Evolutionary conservation across 2,888 invertebrate species (phyloP).

Genomic region (Lepidochrysops patricia): DNA sequence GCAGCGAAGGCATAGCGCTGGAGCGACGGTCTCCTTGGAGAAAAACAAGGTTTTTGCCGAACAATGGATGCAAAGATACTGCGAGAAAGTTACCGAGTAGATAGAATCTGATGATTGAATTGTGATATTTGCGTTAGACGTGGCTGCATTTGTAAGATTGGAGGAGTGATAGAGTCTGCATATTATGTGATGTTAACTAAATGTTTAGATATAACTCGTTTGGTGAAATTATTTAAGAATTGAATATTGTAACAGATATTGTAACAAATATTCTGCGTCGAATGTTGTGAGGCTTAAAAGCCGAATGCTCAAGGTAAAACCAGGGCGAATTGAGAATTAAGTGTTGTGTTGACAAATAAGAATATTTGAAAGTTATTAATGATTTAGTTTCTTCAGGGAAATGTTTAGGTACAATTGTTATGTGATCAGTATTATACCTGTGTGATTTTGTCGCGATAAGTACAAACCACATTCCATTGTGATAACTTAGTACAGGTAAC

Average conservation of each 20-base stretch:
- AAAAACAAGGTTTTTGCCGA: conserved; percentile 39
- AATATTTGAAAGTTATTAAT: not conserved
- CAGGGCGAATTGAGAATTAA: too few relatives aligned
- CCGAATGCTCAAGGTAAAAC: too few relatives aligned
- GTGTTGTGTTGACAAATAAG: too few relatives aligned
- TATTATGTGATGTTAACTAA: conserved; percentile 5
- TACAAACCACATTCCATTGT: conserved; percentile 40
- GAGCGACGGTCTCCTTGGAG: conserved; percentile 53
- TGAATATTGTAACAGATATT: too few relatives aligned
- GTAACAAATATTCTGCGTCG: too few relatives aligned
- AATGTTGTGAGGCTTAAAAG: too few relatives aligned
- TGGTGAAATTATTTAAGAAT: not conserved
- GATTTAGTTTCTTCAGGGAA: not conserved
- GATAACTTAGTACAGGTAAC: conserved; percentile 21
- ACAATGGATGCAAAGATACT: conserved; percentile 36
- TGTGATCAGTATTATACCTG: conserved; percentile 58
- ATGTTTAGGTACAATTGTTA: conserved; percentile 22
- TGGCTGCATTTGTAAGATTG: not conserved
- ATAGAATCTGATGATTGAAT: conserved; percentile 6
- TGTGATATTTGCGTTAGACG: conserved; percentile 1
- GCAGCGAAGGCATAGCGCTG: conserved; percentile 59
- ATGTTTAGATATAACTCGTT: not conserved
- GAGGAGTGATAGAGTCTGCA: conserved; percentile 7
- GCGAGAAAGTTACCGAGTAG: conserved; percentile 31
- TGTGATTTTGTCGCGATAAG: conserved; percentile 26